A percentile compares a stretch with the other conserved stretches of the same genome.
phyloP scores from a whole-genome alignment of 2,888 invertebrate species.

The Crepidodera aurea region DNA sequence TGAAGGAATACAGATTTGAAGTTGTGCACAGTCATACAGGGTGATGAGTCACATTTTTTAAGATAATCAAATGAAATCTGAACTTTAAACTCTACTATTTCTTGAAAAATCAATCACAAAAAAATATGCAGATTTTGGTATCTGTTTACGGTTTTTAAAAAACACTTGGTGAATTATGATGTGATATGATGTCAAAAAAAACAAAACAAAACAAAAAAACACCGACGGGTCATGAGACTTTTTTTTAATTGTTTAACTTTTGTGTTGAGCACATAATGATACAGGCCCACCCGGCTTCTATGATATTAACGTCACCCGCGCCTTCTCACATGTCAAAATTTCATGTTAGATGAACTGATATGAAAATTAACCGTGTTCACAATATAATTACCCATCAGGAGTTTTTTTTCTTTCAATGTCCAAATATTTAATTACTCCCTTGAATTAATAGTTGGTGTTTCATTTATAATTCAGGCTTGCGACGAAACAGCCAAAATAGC shows the following conservation, averaged over 20 bases:
- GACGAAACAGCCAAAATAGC: background rate
- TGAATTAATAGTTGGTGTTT: slow-evolving; percentile 24
- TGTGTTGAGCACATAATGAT: slow-evolving; percentile 25
- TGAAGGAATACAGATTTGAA: no score
- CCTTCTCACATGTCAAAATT: slow-evolving; percentile 37
- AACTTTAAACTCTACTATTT: no score
- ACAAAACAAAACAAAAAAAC: background rate
- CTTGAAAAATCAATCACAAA: no score
- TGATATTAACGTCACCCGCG: slow-evolving; percentile 38
- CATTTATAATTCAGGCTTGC: slow-evolving; percentile 4
- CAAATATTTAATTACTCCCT: slow-evolving; percentile 33
- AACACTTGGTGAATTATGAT: background rate
- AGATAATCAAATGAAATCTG: no score
- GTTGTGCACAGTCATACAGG: no score
- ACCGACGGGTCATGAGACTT: background rate
- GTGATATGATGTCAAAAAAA: background rate
- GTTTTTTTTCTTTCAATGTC: slow-evolving; percentile 22
- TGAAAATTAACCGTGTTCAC: slow-evolving; percentile 33
- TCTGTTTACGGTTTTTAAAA: no score
- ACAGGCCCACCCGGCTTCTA: slow-evolving; percentile 33
- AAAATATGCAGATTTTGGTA: no score
- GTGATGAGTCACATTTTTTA: no score
- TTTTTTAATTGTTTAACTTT: slow-evolving; percentile 2
- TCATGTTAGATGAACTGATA: slow-evolving; percentile 40
- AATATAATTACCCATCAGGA: slow-evolving; percentile 35